phyloP scores from a whole-genome alignment of 2,797 vertebrate species.

The Mus caroli region DNA sequence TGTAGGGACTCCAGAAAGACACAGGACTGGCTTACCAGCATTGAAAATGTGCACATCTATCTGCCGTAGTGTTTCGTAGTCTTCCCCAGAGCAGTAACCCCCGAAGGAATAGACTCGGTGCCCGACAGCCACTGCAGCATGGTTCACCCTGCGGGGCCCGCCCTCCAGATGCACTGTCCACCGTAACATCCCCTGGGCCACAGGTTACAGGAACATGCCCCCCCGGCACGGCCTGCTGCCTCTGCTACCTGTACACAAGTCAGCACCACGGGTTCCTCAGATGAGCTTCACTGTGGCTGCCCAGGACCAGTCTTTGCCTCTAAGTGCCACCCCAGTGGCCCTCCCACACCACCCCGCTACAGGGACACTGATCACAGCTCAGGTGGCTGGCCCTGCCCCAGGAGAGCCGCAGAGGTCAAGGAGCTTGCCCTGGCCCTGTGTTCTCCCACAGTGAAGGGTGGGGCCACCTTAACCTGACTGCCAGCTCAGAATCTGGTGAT shows the following conservation, averaged over 20 bases:
- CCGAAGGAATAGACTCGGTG: slow-evolving; percentile 99
- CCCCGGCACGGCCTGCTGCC: slow-evolving; percentile 81
- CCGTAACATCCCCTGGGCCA: slow-evolving; percentile 94
- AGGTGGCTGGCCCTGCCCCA: slow-evolving; percentile 76
- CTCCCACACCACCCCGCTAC: slow-evolving; percentile 72
- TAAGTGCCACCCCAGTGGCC: slow-evolving; percentile 66
- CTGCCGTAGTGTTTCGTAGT: slow-evolving; percentile 98
- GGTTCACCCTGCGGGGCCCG: slow-evolving; percentile 98
- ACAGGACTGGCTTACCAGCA: slow-evolving; percentile 90
- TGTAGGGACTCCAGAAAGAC: background rate
- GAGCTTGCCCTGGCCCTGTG: slow-evolving; percentile 37
- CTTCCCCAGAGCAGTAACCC: slow-evolving; percentile 98
- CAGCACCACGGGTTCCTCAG: slow-evolving; percentile 59
- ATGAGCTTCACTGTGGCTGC: slow-evolving; percentile 12
- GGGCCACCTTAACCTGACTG: slow-evolving; percentile 52
- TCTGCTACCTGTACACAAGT: slow-evolving; percentile 79
- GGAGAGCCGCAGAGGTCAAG: slow-evolving; percentile 74
- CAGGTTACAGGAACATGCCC: slow-evolving; percentile 86
- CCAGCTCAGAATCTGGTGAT: slow-evolving; percentile 57
- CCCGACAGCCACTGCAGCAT: slow-evolving; percentile 98
- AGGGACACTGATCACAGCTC: slow-evolving; percentile 68
- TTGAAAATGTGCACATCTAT: slow-evolving; percentile 99
- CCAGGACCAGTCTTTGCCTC: slow-evolving; percentile 44
- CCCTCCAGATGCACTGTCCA: slow-evolving; percentile 99
- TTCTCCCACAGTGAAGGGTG: slow-evolving; percentile 72